A percentile compares a stretch with the other conserved stretches of the same genome.
phyloP scores from a whole-genome alignment of 1,140 invertebrate species.

The Cyclina sinensis region DNA sequence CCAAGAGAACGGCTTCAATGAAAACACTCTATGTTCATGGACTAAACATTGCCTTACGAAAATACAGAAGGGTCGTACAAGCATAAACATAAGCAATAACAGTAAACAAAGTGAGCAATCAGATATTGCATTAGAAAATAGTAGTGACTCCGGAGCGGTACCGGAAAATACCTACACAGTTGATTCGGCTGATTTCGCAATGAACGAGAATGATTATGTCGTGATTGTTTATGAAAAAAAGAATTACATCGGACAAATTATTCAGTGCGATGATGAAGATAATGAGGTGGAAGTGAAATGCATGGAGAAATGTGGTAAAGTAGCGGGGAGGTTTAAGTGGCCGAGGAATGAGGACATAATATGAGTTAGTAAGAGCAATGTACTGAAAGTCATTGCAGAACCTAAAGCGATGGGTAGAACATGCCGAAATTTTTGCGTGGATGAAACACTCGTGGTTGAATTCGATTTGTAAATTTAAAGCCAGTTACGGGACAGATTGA shows the following conservation, averaged over 20 bases:
- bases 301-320: conserved; percentile 11
- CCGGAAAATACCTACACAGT: not conserved
- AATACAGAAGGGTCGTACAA: not conserved
- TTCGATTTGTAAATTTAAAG: not conserved
- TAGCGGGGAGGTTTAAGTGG: not conserved
- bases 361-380: not conserved
- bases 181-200: not conserved
- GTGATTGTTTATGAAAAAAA: conserved; percentile 2
- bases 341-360: conserved; percentile 21
- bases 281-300: conserved; percentile 18
- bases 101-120: not conserved
- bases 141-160: not conserved
- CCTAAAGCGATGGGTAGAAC: not conserved
- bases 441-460: not conserved
- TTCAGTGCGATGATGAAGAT: not conserved
- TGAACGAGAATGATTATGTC: not conserved
- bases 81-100: not conserved
- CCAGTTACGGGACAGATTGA: conserved; percentile 31
- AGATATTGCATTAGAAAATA: not conserved
- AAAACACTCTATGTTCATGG: not conserved
- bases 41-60: not conserved
- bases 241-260: conserved; percentile 8
- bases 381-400: not conserved
- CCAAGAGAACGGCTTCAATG: not conserved
- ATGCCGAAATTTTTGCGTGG: not conserved